phyloP scores from a whole-genome alignment of 2,113 vertebrate genomes.

The Pluvialis apricaria region DNA sequence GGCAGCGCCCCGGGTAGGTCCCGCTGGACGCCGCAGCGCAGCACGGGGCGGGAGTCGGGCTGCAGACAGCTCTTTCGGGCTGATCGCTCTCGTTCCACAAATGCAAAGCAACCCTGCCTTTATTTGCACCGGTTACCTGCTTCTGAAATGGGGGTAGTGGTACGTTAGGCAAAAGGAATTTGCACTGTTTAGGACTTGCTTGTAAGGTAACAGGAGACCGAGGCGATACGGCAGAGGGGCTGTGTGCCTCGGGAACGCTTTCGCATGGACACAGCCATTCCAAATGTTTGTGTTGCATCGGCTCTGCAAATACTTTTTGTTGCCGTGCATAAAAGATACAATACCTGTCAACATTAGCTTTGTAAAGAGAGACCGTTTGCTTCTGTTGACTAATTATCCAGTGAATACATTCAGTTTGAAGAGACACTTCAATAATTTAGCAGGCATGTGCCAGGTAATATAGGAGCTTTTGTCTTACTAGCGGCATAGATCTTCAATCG shows the following conservation, averaged over 20 bases:
- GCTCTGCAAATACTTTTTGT: conserved; percentile 43
- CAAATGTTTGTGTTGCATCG: conserved; percentile 25
- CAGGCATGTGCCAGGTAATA: conserved; percentile 63
- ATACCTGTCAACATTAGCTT: not conserved
- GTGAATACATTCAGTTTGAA: conserved; percentile 25
- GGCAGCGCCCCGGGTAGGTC: not conserved
- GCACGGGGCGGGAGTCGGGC: not conserved
- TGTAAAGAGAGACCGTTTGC: conserved; percentile 43
- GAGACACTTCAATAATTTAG: conserved; percentile 61
- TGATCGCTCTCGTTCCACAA: not conserved
- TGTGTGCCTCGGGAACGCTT: not conserved
- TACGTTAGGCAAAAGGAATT: not conserved
- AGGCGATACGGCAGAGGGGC: not conserved
- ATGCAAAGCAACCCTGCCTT: not conserved
- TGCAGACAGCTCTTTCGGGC: not conserved
- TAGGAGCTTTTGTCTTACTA: conserved; percentile 54
- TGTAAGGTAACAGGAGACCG: not conserved
- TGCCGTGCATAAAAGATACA: not conserved
- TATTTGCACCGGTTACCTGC: not conserved
- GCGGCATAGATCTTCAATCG: not conserved
- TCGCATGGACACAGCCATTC: not conserved
- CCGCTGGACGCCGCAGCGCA: not conserved
- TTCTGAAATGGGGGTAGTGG: not conserved
- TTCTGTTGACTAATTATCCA: conserved; percentile 58
- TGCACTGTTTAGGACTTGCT: not conserved